Percentiles rank a stretch among this genome's conserved stretches.
phyloP scores from a whole-genome alignment of 2,113 vertebrate species.

The Corvus hawaiiensis region DNA sequence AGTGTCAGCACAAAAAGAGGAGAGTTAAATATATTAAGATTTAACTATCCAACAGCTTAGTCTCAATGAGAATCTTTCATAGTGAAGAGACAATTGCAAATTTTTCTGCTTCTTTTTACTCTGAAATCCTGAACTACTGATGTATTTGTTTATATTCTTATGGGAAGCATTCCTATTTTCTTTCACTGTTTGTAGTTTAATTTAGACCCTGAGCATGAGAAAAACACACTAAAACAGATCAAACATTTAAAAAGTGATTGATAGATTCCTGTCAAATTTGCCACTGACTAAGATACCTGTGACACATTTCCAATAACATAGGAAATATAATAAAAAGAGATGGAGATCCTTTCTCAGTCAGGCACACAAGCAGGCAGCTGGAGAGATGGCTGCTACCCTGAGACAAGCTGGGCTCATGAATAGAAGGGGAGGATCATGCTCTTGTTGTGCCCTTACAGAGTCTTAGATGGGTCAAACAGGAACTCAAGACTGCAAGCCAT shows the following conservation, averaged over 20 bases:
- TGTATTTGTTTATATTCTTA: neutral
- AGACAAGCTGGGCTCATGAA: neutral
- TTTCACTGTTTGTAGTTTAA: neutral
- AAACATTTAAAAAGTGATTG: neutral
- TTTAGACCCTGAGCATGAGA: neutral
- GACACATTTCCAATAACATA: neutral
- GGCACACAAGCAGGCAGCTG: neutral
- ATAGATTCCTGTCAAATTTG: neutral
- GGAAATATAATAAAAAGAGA: neutral
- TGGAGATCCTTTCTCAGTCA: neutral
- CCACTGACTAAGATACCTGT: neutral
- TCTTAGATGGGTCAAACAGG: neutral
- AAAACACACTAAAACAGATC: neutral
- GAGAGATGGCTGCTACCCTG: neutral
- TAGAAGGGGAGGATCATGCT: neutral
- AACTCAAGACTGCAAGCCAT: neutral
- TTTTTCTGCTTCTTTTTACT: neutral
- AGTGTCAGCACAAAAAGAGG: neutral
- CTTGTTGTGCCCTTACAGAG: neutral
- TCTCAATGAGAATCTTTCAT: neutral
- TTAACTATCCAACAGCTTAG: neutral
- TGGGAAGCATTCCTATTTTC: neutral
- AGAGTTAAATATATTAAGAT: neutral
- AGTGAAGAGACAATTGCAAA: neutral
- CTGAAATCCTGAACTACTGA: neutral